A percentile compares a stretch with the other conserved stretches of the same genome.
Evolutionary conservation across 2,888 invertebrate species (phyloP).

Genomic region (Platynereis dumerilii): DNA sequence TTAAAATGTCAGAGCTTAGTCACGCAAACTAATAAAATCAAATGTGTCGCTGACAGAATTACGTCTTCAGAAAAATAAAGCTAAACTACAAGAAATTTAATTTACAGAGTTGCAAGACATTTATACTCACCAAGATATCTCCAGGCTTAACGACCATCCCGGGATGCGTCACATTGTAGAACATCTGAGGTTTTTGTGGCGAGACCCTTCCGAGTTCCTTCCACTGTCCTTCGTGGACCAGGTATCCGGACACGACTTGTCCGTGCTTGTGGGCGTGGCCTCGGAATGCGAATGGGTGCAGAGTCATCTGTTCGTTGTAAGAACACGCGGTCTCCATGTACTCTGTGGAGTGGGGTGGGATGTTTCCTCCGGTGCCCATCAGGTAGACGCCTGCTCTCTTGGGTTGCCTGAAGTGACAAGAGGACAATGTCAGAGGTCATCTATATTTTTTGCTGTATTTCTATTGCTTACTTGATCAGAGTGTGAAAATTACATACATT

Average conservation of each 20-base stretch:
- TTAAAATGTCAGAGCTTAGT: not conserved
- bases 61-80: too few species aligned
- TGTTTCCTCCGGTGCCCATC: constrained; percentile 84
- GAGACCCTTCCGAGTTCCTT: constrained; percentile 59
- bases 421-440: not conserved
- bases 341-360: constrained; percentile 69
- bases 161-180: constrained; percentile 56
- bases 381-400: constrained; percentile 91
- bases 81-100: too few species aligned
- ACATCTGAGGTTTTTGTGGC: constrained; percentile 62
- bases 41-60: not conserved
- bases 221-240: constrained; percentile 58
- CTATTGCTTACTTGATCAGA: too few species aligned
- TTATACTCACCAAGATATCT: constrained; percentile 53
- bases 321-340: constrained; percentile 91
- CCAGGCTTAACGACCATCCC: constrained; percentile 48
- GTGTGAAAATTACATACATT: too few species aligned
- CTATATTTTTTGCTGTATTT: too few species aligned
- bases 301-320: constrained; percentile 76
- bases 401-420: constrained; percentile 69
- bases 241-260: constrained; percentile 60
- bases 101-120: too few species aligned
- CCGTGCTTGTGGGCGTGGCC: constrained; percentile 88
- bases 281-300: constrained; percentile 94
- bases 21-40: not conserved